These are phyloP conservation scores for Clarias gariepinus DNA, from an alignment of 2,113 vertebrate species.

Conservation along the genomic window DNA sequence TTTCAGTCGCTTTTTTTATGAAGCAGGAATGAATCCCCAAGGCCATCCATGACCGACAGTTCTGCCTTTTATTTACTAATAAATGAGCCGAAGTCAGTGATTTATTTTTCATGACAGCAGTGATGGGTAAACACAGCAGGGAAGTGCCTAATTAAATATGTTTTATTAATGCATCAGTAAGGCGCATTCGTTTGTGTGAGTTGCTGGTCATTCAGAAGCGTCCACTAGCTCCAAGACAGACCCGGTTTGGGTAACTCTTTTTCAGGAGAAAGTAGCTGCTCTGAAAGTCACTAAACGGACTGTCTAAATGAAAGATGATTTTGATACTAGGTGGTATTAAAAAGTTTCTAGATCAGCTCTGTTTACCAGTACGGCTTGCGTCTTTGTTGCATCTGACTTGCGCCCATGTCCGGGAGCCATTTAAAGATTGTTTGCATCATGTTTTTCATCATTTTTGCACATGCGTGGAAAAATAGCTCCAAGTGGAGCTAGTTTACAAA, in stretches of 20 bases:
- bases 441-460: too few relatives aligned
- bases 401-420: too few relatives aligned
- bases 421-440: too few relatives aligned
- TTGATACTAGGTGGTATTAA: too few relatives aligned
- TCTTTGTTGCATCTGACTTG: too few relatives aligned
- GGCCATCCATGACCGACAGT: slow-evolving; percentile 7
- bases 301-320: too few relatives aligned
- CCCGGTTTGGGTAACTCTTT: neutral
- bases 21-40: slow-evolving; percentile 32
- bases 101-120: slow-evolving; percentile 59
- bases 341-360: too few relatives aligned
- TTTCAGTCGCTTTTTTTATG: neutral
- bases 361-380: too few relatives aligned
- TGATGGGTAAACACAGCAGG: slow-evolving; percentile 38
- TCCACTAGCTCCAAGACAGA: neutral
- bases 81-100: slow-evolving; percentile 30
- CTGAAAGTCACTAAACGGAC: neutral
- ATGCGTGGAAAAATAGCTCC: too few relatives aligned
- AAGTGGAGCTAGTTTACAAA: too few relatives aligned
- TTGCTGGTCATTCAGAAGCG: neutral
- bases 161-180: slow-evolving; percentile 28
- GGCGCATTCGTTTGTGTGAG: neutral
- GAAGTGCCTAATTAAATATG: slow-evolving; percentile 14
- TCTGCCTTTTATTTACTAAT: slow-evolving; percentile 40
- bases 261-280: neutral